Evolutionary conservation across 1,140 invertebrate genomes (phyloP), one percentile per base, ranked within the genome.

Genomic region (Watersipora subatra): DNA sequence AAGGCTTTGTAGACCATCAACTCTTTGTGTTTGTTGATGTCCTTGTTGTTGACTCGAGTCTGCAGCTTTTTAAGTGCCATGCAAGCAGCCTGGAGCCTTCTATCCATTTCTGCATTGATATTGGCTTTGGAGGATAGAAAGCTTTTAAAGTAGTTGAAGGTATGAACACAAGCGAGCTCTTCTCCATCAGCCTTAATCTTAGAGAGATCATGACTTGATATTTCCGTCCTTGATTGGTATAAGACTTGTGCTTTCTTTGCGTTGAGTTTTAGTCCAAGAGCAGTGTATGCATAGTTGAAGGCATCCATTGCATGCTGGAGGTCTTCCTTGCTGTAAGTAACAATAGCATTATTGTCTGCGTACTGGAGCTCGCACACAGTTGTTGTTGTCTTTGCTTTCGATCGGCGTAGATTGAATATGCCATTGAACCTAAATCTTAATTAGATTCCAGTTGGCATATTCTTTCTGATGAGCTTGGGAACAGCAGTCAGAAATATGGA

Each of bases 401-500:
- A 1, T 12, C 63, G 63, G 20, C 15, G 12, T n/a, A 1, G 30
- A 28, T 64, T 64, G 63, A 64, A 64, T 12, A 64, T 55, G 26
- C 1, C 29, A 57, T 61, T 29, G 12, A 29, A 64, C 57, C 63
- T 64, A 0, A 20, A 1, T 19, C 28, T 56, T 2, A 29, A 20
- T 57, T 62, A 61, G 22, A 67, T 29, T 20, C 62, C 65, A 64
- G 63, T 30, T 20, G 7, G 34, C 34, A 46, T 46, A 46, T n/a
- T 12, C n/a, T 46, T n/a, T 12, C 34, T n/a, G n/a, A n/a, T 46
- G 7, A n/a, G n/a, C n/a, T 46, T 7, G n/a, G 30, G 66, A 56
- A 29, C 66, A 59, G 28, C 24, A 12, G n/a, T 69, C 62, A 66
- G 65, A 2, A 69, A 1, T 1, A 68, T 63, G 29, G 63, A 57